Percentiles rank a stretch among this genome's conserved stretches.
phyloP scores from a whole-genome alignment of 2,797 vertebrate genomes.

The Anabacerthia variegaticeps region DNA sequence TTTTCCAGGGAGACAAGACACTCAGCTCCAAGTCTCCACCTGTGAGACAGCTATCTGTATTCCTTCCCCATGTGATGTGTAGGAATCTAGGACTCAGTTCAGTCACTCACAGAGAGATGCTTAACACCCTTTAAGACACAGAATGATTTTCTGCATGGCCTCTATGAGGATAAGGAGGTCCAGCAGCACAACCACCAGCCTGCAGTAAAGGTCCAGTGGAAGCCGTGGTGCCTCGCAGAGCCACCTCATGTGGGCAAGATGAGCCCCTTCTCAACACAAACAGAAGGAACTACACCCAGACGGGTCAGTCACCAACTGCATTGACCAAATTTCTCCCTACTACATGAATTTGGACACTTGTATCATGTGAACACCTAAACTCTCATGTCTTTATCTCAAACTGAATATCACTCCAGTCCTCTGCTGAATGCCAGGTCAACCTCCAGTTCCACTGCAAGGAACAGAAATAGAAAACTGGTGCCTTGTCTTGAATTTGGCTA shows the following conservation, averaged over 20 bases:
- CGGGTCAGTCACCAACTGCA: not conserved
- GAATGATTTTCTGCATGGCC: not conserved
- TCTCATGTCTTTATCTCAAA: not conserved
- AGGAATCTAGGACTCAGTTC: not conserved
- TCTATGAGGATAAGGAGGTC: not conserved
- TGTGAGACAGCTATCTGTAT: not conserved
- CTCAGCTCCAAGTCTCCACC: not conserved
- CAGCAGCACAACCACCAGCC: not conserved
- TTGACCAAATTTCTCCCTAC: not conserved
- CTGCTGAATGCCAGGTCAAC: not conserved
- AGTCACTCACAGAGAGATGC: not conserved
- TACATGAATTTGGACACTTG: not conserved
- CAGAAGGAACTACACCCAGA: not conserved
- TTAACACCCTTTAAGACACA: not conserved
- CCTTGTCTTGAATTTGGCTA: not conserved
- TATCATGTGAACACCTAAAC: not conserved
- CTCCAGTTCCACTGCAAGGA: not conserved
- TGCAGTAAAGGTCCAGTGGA: not conserved
- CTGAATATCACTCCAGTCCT: not conserved
- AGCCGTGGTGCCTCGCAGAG: accelerated
- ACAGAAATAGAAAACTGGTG: not conserved
- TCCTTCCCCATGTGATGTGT: not conserved
- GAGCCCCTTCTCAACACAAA: not conserved
- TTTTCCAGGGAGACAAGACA: not conserved
- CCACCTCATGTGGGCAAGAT: not conserved